Base-by-base conservation (phyloP, 2,888 invertebrate species). In the Microplitis deprimator region DNA sequence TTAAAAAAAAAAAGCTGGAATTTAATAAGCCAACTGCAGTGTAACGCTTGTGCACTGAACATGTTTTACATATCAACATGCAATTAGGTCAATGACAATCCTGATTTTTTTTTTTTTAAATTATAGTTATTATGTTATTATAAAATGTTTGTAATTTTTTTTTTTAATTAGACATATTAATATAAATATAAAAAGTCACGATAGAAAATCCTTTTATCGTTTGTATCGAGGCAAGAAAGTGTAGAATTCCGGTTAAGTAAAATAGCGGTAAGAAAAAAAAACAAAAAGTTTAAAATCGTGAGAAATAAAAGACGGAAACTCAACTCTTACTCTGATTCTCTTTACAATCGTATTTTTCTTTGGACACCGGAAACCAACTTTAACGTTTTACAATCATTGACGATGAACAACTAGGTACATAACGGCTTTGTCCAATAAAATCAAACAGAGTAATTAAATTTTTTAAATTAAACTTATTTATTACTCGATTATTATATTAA, bases 291-390 rank as follows among this genome's bases (percentile, higher is more conserved):
- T 50, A 13, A 50, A 50, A 50, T 50, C 50, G 50, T 50, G 50
- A 50, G 50, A 50, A 50, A 50, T 50, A 50, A 50, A 50, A 50
- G 50, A 50, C 50, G 50, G 50, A 50, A 50, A 50, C 50, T 50
- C 8, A 6, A 50, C 50, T 50, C 50, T 50, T 50, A 50, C 50
- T 50, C 50, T 50, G 50, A 50, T 50, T 50, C 50, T 50, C 50
- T 50, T 50, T 50, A 50, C 50, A 50, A 61, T 61, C 17, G 60
- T 16, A 38, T 16, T 38, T 39, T 61, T 59, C 40, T 39, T 72
- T 62, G 71, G 61, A 72, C 71, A 72, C 71, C 71, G 71, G 71
- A 72, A 72, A 62, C 62, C 62, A 20, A 70, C 50, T 50, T 50
- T 8, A 29, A 20, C 70, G 60, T 50, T 70, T 70, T 60, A 70